These are phyloP conservation scores for Argyresthia goedartella DNA, from an alignment of 2,888 invertebrate genomes.

Conservation along the genomic window DNA sequence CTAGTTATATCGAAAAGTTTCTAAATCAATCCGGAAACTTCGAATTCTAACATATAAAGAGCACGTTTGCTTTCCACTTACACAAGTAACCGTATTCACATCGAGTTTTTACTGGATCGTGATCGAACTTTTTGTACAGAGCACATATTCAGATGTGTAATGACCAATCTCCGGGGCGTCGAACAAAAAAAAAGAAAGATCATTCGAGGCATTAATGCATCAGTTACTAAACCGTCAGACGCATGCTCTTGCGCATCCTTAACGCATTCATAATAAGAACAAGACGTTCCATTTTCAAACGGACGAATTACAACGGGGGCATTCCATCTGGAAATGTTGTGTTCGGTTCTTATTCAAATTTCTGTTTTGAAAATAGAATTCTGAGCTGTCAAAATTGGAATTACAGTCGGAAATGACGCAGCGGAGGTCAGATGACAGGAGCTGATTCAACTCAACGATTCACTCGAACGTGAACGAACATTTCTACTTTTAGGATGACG, in stretches of 20 bases:
- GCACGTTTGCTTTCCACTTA: constrained; percentile 62
- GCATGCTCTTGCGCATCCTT: constrained; percentile 66
- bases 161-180: constrained; percentile 64
- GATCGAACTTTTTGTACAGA: constrained; percentile 52
- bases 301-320: constrained; percentile 41
- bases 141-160: constrained; percentile 68
- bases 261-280: constrained; percentile 55
- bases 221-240: constrained; percentile 67
- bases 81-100: constrained; percentile 23
- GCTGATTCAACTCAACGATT: not conserved
- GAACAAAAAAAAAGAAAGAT: constrained; percentile 38
- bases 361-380: constrained; percentile 45
- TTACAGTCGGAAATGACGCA: constrained; percentile 16
- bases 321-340: constrained; percentile 13
- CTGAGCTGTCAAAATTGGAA: constrained; percentile 29
- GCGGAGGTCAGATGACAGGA: constrained; percentile 10
- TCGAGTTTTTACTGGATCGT: constrained; percentile 46
- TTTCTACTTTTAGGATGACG: too few relatives aligned
- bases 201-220: constrained; percentile 65
- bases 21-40: constrained; percentile 58
- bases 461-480: too few relatives aligned
- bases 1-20: constrained; percentile 5
- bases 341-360: constrained; percentile 60
- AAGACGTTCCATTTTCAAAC: constrained; percentile 56
- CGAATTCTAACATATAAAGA: constrained; percentile 54